Conservation (phyloP, 2,888 invertebrate genomes). For the Pristionchus arcanus region DNA sequence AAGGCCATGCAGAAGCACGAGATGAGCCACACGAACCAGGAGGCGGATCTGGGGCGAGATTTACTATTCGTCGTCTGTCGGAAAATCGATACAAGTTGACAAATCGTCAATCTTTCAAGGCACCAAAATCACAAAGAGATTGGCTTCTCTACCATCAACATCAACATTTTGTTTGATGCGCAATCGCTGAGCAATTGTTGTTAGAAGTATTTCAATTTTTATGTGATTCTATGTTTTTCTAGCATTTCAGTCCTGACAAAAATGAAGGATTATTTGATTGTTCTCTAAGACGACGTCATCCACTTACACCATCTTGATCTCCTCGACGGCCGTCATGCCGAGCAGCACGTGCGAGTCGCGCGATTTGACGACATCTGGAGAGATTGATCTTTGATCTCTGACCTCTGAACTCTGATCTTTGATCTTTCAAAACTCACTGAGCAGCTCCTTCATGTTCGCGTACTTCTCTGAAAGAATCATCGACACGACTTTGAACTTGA, state of each 20-base stretch:
- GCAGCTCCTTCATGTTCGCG: not conserved
- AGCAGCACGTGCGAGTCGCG: not conserved
- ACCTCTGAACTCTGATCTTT: not conserved
- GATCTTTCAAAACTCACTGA: not conserved
- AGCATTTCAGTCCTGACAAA: no score
- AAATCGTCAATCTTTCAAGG: no score
- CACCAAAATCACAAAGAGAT: not conserved
- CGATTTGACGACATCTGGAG: not conserved
- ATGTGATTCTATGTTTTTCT: no score
- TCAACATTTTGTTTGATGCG: no score
- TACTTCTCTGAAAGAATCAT: not conserved
- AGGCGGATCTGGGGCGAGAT: not conserved
- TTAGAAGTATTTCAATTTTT: not conserved
- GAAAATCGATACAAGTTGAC: not conserved
- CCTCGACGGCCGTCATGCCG: slow-evolving; percentile 17
- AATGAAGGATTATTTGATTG: no score
- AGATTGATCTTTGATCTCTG: not conserved
- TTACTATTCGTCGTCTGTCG: not conserved
- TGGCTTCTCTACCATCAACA: no score
- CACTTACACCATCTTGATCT: slow-evolving; percentile 37
- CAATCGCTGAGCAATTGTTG: not conserved
- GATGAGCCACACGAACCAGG: slow-evolving; percentile 26
- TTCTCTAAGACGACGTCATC: not conserved
- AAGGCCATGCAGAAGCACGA: slow-evolving; percentile 40
- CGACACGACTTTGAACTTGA: slow-evolving; percentile 36